Evolutionary conservation across 2,113 vertebrate genomes (phyloP).

Genomic region (Onychorhynchus coronatus): DNA sequence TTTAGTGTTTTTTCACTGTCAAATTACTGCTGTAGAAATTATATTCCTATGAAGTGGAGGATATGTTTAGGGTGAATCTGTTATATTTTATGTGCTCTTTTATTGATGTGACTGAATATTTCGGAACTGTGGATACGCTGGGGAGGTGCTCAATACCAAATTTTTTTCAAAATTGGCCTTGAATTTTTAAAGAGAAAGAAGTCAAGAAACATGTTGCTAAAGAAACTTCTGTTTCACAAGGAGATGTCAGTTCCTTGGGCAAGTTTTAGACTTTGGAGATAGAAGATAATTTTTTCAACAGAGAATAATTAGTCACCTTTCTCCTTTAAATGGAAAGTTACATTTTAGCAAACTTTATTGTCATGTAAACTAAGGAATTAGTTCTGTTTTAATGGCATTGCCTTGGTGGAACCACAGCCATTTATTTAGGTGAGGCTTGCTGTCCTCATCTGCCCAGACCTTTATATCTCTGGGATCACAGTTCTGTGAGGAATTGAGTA

Average conservation of each 20-base stretch:
- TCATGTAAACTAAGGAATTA: slow-evolving; percentile 32
- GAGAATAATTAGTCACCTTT: slow-evolving; percentile 58
- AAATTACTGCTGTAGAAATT: neutral
- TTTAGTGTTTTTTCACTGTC: neutral
- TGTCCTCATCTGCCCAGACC: neutral
- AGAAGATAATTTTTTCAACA: slow-evolving; percentile 60
- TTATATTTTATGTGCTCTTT: neutral
- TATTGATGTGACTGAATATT: neutral
- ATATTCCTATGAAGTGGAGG: neutral
- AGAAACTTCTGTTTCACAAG: slow-evolving; percentile 45
- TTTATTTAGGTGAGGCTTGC: neutral
- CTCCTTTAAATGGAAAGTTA: slow-evolving; percentile 53
- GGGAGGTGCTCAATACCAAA: neutral
- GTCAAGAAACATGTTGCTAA: neutral
- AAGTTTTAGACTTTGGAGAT: slow-evolving; percentile 59
- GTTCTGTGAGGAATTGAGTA: neutral
- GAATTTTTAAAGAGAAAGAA: slow-evolving; percentile 48
- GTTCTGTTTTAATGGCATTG: neutral
- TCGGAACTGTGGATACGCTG: neutral
- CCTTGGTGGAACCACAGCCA: neutral
- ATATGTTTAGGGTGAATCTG: neutral
- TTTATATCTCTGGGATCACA: neutral
- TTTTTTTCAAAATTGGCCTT: slow-evolving; percentile 34
- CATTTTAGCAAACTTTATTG: slow-evolving; percentile 64
- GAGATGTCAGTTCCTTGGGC: neutral